Conservation (phyloP, 2,113 vertebrate genomes). For the Eurypyga helias region DNA sequence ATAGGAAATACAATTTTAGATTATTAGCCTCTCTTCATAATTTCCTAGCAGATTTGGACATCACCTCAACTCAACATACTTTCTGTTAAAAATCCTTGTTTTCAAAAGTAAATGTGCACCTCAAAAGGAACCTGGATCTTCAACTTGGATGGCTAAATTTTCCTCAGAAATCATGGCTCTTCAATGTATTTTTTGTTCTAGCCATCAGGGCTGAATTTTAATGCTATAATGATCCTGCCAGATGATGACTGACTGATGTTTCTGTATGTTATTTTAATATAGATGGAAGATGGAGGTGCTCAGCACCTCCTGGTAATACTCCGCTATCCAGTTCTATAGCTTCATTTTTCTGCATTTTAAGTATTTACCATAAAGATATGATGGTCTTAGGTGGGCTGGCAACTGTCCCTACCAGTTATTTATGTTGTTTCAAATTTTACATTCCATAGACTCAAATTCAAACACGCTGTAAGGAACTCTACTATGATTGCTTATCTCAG, state of each 20-base stretch:
- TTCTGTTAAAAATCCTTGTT: background rate
- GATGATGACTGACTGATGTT: background rate
- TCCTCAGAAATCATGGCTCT: background rate
- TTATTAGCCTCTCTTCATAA: background rate
- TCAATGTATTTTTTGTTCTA: background rate
- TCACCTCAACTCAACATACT: background rate
- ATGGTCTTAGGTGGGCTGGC: background rate
- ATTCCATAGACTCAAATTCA: background rate
- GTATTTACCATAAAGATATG: background rate
- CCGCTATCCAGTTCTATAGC: background rate
- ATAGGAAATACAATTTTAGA: background rate
- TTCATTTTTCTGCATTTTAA: background rate
- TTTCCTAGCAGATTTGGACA: background rate
- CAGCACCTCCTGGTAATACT: background rate
- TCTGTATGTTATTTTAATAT: background rate
- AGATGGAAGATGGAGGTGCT: background rate
- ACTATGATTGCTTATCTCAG: constrained; percentile 40
- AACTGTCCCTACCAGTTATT: background rate
- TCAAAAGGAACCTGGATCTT: background rate
- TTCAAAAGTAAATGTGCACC: background rate
- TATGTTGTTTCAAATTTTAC: background rate
- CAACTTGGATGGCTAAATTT: background rate
- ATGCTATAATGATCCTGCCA: background rate
- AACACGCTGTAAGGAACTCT: background rate
- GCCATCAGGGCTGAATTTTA: background rate